Base-by-base conservation (phyloP, 2,113 vertebrate genomes). In the Salvelinus fontinalis region DNA sequence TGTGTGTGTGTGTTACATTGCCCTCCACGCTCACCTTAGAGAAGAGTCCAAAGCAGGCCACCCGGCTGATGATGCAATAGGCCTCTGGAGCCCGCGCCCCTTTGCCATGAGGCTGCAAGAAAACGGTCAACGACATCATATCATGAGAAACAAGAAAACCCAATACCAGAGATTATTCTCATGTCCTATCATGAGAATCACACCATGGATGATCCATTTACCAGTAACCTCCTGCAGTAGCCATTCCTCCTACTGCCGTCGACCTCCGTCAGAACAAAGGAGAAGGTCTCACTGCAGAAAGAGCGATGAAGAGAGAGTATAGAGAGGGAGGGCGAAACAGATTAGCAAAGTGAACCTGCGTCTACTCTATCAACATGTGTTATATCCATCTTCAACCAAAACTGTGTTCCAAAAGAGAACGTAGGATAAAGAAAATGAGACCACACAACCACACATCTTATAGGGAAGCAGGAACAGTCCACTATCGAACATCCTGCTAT, bases 31-130 rank as follows among this genome's bases (percentile, higher is more conserved):
- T 81, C 75, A 89, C 95, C 94, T 96, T 95, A 78, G 95, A 94
- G 92, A 96, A 96, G 24, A 96, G 89, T 60, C 94, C 93, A 0
- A 96, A 96, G 88, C 95, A 96, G 77, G 95, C 95, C 3, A 95
- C 81, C 80, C 92, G 93, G 89, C 95, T 96, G 88, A 96, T 92
- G 89, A 96, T 95, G 86, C 95, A 96, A 87, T 95, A 96, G 44
- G 95, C 95, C 75, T 93, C 93, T 0, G 95, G 95, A 16, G 94
- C 90, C 0, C 89, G 92, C 7, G 89, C 87, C 0, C 93, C 95
- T 0, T 86, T 92, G 34, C 95, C 95, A 0, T 84, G 77, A 0
- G 95, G 95, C 95, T 96, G 1, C 48, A 70, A 59, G 0, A 39
- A 54, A 54, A 44, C 39, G 11, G 39, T 44, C 39, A 54, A 18